Evolutionary conservation across 2,888 invertebrate genomes (phyloP).

Genomic region (Altica lythri): DNA sequence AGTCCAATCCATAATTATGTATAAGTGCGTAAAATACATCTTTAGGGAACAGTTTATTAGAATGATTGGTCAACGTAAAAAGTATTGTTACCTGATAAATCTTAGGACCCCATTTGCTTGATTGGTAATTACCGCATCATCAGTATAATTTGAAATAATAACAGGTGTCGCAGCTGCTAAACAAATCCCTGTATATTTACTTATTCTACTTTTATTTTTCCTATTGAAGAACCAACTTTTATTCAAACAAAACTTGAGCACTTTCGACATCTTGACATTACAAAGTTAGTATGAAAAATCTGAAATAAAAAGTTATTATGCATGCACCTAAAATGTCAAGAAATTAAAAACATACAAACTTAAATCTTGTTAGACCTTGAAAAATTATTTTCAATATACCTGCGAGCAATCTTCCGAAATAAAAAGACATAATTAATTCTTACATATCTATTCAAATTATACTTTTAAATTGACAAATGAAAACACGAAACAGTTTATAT

Average conservation of each 20-base stretch:
- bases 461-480: neutral
- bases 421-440: too few relatives aligned
- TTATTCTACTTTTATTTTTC: neutral
- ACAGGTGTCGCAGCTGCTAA: constrained; percentile 5
- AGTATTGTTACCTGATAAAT: constrained; percentile 33
- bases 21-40: too few relatives aligned
- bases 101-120: constrained; percentile 33
- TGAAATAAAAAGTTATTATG: too few relatives aligned
- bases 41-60: too few relatives aligned
- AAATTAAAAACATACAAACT: too few relatives aligned
- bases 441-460: neutral
- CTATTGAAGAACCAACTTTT: neutral
- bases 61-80: neutral
- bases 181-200: constrained; percentile 8
- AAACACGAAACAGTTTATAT: constrained; percentile 1
- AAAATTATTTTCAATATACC: too few relatives aligned
- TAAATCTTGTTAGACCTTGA: too few relatives aligned
- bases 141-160: neutral
- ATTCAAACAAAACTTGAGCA: neutral
- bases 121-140: constrained; percentile 30
- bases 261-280: constrained; percentile 21
- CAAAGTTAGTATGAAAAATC: too few relatives aligned
- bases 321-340: too few relatives aligned
- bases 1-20: too few relatives aligned
- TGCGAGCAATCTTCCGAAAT: too few relatives aligned